Percentiles rank a stretch among this genome's conserved stretches.
Conservation (phyloP, 2,113 vertebrate species). For the Clupea harengus region DNA sequence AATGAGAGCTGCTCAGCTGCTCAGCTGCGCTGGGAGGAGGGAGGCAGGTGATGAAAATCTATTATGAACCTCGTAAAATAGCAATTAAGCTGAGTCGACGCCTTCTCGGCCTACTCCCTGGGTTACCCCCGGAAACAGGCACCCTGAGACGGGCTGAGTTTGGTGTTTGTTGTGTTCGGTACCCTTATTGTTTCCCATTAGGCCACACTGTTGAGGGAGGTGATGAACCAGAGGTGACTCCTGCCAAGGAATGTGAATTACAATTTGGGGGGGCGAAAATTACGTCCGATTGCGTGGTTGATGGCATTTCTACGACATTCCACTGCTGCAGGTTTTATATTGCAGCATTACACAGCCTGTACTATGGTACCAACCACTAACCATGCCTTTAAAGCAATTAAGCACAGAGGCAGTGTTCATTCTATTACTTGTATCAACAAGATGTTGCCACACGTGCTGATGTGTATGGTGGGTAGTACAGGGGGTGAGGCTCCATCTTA, state of each 20-base stretch:
- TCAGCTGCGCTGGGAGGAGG: slow-evolving; percentile 46
- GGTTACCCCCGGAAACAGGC: not conserved
- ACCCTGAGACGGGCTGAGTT: not conserved
- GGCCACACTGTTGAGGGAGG: not conserved
- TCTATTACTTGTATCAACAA: not conserved
- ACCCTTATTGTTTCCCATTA: not conserved
- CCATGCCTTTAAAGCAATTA: not conserved
- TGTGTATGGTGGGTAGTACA: not conserved
- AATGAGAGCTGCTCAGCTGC: slow-evolving; percentile 51
- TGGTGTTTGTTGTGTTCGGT: not conserved
- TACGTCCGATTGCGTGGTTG: not conserved
- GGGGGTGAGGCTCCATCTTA: not conserved
- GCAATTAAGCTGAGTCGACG: slow-evolving; percentile 62
- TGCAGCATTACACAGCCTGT: not conserved
- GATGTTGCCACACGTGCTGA: not conserved
- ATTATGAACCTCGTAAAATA: slow-evolving; percentile 61
- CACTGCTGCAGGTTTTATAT: not conserved
- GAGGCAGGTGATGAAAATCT: slow-evolving; percentile 61
- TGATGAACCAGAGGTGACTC: not conserved
- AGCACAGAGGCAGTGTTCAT: no score
- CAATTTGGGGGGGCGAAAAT: not conserved
- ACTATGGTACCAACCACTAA: not conserved
- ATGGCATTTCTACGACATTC: not conserved
- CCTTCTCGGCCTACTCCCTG: not conserved
- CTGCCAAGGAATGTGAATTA: not conserved